Evolutionary conservation across 37 sponge, comb jelly and placozoan genomes (phyloP).

Genomic region (Axinella damicornis): DNA sequence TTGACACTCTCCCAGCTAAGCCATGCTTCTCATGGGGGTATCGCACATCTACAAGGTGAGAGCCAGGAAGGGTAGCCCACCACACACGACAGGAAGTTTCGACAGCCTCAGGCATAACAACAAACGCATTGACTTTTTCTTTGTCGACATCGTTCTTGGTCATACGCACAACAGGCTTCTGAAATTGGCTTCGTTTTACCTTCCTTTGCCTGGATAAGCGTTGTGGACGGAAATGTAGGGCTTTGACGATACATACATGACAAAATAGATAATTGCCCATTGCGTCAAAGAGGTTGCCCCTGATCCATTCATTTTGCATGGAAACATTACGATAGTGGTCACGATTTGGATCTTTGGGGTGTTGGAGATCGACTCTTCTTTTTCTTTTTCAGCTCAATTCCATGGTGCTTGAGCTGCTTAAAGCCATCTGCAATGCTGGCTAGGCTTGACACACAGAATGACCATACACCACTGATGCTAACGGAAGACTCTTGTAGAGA

Average conservation of each 20-base stretch:
- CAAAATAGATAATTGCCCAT: constrained; percentile 43
- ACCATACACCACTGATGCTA: too few relatives aligned
- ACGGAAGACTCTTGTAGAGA: too few relatives aligned
- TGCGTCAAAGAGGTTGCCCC: constrained; percentile 33
- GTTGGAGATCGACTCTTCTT: too few relatives aligned
- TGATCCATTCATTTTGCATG: too few relatives aligned
- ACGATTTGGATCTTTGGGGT: too few relatives aligned
- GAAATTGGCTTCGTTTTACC: constrained; percentile 34
- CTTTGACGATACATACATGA: constrained; percentile 1
- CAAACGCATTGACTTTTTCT: constrained; percentile 12
- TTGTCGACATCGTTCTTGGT: constrained; percentile 24
- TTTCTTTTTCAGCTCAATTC: too few relatives aligned
- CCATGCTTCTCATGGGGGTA: constrained; percentile 50
- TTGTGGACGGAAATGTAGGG: constrained; percentile 27
- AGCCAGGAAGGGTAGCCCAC: constrained; percentile 28
- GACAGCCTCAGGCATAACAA: constrained; percentile 7
- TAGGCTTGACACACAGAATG: too few relatives aligned
- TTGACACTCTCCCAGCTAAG: constrained; percentile 23
- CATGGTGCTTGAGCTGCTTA: too few relatives aligned
- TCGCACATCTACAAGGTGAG: constrained; percentile 12
- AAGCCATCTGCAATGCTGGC: too few relatives aligned
- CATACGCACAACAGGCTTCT: constrained; percentile 21
- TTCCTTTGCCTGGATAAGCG: constrained; percentile 32
- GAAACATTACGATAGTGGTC: too few relatives aligned
- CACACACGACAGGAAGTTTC: not conserved